Evolutionary conservation across 2,113 vertebrate species (phyloP).

Genomic region (Leiothrix lutea): DNA sequence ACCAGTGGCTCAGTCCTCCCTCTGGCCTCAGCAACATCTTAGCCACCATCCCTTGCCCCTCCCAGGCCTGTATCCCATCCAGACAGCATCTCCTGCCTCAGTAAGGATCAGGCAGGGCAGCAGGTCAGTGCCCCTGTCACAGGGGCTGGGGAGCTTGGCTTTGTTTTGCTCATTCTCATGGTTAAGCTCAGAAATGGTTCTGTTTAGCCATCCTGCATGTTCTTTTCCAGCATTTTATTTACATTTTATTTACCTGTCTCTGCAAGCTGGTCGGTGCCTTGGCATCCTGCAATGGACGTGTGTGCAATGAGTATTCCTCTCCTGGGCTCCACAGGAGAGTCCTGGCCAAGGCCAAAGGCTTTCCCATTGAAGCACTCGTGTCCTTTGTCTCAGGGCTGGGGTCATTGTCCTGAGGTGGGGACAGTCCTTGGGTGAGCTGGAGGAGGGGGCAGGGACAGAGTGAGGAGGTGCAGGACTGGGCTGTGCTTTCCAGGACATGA

Average conservation of each 20-base stretch:
- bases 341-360: not conserved
- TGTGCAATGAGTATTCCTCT: not conserved
- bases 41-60: not conserved
- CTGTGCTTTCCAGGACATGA: rapidly evolving
- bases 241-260: rapidly evolving
- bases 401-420: not conserved
- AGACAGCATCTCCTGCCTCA: not conserved
- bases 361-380: not conserved
- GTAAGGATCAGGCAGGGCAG: not conserved
- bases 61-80: rapidly evolving
- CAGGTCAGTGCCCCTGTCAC: not conserved
- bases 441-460: not conserved
- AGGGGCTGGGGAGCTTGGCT: not conserved
- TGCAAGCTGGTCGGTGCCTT: rapidly evolving
- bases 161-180: not conserved
- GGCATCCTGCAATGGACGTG: rapidly evolving
- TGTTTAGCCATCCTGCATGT: not conserved
- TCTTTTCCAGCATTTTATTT: not conserved
- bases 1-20: not conserved
- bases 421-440: not conserved
- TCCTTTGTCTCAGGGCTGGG: not conserved
- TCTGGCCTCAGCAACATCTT: not conserved
- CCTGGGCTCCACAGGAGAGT: not conserved
- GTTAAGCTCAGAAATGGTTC: not conserved
- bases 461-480: not conserved